Percentiles rank a stretch among this genome's conserved stretches.
Evolutionary conservation across 2,113 vertebrate species (phyloP).

Genomic region (Chlamydotis undulata): DNA sequence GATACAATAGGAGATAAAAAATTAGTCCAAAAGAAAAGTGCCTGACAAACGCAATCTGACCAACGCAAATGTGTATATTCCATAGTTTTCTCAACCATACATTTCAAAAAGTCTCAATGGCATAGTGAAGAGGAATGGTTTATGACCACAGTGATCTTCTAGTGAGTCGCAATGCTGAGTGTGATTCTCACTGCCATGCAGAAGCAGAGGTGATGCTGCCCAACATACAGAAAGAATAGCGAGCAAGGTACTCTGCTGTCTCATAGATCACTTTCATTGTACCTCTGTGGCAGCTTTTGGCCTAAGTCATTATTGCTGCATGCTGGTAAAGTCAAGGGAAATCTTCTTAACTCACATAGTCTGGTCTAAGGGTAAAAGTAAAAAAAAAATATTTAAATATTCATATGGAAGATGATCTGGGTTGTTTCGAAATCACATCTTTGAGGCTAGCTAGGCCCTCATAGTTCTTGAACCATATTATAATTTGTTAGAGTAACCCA

Average conservation of each 20-base stretch:
- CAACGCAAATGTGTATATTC: not conserved
- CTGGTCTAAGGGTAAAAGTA: not conserved
- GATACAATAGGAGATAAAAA: not conserved
- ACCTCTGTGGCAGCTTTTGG: not conserved
- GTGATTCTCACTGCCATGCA: rapidly evolving
- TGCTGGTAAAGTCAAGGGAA: not conserved
- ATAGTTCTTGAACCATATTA: not conserved
- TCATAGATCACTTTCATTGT: not conserved
- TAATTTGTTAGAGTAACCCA: not conserved
- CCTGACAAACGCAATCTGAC: not conserved
- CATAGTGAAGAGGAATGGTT: not conserved
- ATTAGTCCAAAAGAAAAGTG: not conserved
- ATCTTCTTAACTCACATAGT: not conserved
- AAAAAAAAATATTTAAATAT: not conserved
- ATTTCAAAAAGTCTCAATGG: not conserved
- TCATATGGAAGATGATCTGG: not conserved
- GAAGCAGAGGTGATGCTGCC: not conserved
- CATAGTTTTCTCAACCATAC: not conserved
- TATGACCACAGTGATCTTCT: not conserved
- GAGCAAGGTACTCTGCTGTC: not conserved
- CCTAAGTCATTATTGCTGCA: not conserved
- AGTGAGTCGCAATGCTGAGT: rapidly evolving
- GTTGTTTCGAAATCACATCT: not conserved
- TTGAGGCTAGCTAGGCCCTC: not conserved
- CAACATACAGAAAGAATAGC: not conserved